Percentiles rank a stretch among this genome's conserved stretches.
These are phyloP conservation scores for Cheilosia variabilis DNA, from an alignment of 2,888 invertebrate genomes.

Conservation along the genomic window DNA sequence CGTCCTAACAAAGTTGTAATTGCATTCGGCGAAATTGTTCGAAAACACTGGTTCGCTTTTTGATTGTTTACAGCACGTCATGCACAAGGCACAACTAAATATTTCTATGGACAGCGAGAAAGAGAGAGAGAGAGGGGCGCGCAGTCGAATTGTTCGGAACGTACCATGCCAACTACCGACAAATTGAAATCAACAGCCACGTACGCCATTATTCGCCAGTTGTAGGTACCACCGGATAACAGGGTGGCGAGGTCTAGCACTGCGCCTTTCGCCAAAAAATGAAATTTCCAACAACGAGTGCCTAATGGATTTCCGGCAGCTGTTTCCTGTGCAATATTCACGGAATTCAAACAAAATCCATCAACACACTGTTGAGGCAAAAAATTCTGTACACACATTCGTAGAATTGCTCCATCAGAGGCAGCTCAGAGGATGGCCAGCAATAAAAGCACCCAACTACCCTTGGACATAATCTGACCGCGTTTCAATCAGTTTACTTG, in stretches of 20 bases:
- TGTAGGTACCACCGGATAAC: neutral
- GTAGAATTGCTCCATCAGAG: neutral
- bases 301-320: conserved; percentile 76
- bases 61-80: conserved; percentile 36
- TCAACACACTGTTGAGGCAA: conserved; percentile 58
- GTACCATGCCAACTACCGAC: conserved; percentile 10
- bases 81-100: conserved; percentile 15
- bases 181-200: conserved; percentile 70
- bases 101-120: conserved; percentile 25
- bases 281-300: conserved; percentile 65
- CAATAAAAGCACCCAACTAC: conserved; percentile 19
- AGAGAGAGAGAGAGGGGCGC: neutral
- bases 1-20: conserved; percentile 63
- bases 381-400: conserved; percentile 11
- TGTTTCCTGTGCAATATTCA: conserved; percentile 68
- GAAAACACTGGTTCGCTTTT: conserved; percentile 34
- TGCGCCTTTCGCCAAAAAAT: conserved; percentile 11
- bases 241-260: neutral
- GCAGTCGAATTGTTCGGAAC: conserved; percentile 18
- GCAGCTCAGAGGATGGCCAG: conserved; percentile 10
- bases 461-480: conserved; percentile 55
- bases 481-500: conserved; percentile 70
- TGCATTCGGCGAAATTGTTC: conserved; percentile 54
- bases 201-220: conserved; percentile 14
- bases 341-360: conserved; percentile 72